Base-by-base conservation (phyloP, 1,140 invertebrate species). In the Drosophila orena region DNA sequence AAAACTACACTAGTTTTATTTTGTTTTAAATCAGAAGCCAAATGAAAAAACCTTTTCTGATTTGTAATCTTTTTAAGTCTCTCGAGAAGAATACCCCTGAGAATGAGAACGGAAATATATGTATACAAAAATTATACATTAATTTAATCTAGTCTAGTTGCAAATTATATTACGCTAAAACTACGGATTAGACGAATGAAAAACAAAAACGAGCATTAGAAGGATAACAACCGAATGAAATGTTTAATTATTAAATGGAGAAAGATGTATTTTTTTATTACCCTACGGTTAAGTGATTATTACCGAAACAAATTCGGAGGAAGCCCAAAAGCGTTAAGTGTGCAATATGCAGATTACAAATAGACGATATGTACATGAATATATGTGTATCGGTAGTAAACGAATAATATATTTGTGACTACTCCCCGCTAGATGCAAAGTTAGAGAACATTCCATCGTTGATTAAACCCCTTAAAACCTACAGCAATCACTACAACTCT, bases 231-330 rank as follows among this genome's bases (percentile, higher is more conserved):
- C 34, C 12, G 17, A 34, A 22, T 12, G 53, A 60, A 59, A 37
- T 44, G 42, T 53, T 61, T 53, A 61, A 52, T 27, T 54, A 55
- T 69, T 68, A 66, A 66, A 69, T 49, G 71, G 15, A 73, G 37
- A 55, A 56, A 75, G 58, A 80, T 86, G 81, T 85, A 85, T 85
- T 85, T 85, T 85, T 85, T 86, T 85, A 85, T 78, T 77, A 81
- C 57, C 24, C 27, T 75, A 79, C 70, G 57, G 14, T 58, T 59
- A 59, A 79, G 70, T 49, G 44, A 74, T 52, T 30, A 17, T 20
- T 54, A 55, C 59, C 34, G 30, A 38, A 42, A 43, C 0, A 12
- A 12, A 5, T 30, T 30, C 30, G 30, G 30, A 30, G 30, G 14
- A 38, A 38, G 14, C 37, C 37, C 37, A 38, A 14, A 37, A 38